Base-by-base conservation (phyloP, 1,140 invertebrate species). In the Anoplophora glabripennis region DNA sequence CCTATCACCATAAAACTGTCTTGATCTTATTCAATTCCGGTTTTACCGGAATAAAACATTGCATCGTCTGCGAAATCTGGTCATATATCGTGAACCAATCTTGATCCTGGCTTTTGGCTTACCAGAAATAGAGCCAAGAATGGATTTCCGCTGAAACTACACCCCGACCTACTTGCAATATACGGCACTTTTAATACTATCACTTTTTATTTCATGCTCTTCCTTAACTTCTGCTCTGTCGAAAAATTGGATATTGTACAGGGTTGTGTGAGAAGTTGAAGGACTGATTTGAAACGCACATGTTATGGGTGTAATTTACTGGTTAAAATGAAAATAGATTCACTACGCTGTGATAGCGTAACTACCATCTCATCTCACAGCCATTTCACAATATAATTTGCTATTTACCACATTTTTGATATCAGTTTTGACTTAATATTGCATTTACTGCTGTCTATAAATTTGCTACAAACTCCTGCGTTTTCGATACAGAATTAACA, bases 31-130 rank as follows among this genome's bases (percentile, higher is more conserved):
- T 64, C 63, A 52, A 64, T 64, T 63, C 66, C 64, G 64, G 64
- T 70, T 64, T 67, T 63, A 65, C 56, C 54, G 62, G 67, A 64
- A 45, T 66, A 64, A 67, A 65, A 64, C 64, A 65, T 58, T 71
- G 71, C 71, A 70, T 64, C 57, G 69, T 72, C 68, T 70, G 69
- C 71, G 64, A 70, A 72, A 72, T 71, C 66, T 63, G 52, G 51
- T 64, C 69, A 63, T 71, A 70, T 71, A 70, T 72, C 68, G 61
- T 63, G 54, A 37, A 47, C 42, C 64, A 71, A 72, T 72, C 71
- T 71, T 68, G 69, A 71, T 70, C 66, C 66, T 40, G 63, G 65
- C 68, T 70, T 72, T 72, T 70, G 69, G 69, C 68, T 72, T 71
- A 72, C 71, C 71, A 72, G 71, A 71, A 72, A 72, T 71, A 67